Base-by-base conservation (phyloP, 2,888 invertebrate genomes). In the Venusia cambrica region DNA sequence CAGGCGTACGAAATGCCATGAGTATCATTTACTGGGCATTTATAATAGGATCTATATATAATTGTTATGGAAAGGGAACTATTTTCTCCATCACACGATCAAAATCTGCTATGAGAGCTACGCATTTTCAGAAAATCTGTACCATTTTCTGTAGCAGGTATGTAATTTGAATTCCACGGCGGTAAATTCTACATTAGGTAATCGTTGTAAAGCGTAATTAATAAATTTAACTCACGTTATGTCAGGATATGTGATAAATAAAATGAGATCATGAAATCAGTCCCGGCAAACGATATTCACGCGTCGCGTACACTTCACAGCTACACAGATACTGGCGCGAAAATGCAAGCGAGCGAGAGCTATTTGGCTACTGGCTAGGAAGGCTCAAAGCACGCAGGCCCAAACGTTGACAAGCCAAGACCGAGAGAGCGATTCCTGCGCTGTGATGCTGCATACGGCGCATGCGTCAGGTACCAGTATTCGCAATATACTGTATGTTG, bases 241-340 rank as follows among this genome's bases (percentile, higher is more conserved):
- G 53, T 57, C 57, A 57, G 63, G 54, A 56, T 57, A 58, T 58
- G 54, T 57, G 60, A 54, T 58, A n/a, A 56, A 55, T 47, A 61
- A 52, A 57, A 67, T 72, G 71, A 71, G 67, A 71, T 73, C 75
- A 77, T 71, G 66, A 58, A 57, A 47, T 61, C 54, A 50, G 51
- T 42, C 20, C 4, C 42, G 41, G 40, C 46, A 47, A 45, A 32
- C 41, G 40, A 38, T 53, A 48, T 48, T 55, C 40, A 54, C 67
- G n/a, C n/a, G 62, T 53, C 60, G 54, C 62, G 62, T 65, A 57
- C 59, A 57, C 60, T 36, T 56, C 73, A 65, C 68, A 63, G 64
- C 50, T 71, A 56, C 61, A 70, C 60, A 63, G 61, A 59, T 64
- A 76, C 75, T 73, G 71, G 22, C 66, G 60, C 57, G 59, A 56